Conservation (phyloP, 2,113 vertebrate species). For the Anthoscopus minutus region DNA sequence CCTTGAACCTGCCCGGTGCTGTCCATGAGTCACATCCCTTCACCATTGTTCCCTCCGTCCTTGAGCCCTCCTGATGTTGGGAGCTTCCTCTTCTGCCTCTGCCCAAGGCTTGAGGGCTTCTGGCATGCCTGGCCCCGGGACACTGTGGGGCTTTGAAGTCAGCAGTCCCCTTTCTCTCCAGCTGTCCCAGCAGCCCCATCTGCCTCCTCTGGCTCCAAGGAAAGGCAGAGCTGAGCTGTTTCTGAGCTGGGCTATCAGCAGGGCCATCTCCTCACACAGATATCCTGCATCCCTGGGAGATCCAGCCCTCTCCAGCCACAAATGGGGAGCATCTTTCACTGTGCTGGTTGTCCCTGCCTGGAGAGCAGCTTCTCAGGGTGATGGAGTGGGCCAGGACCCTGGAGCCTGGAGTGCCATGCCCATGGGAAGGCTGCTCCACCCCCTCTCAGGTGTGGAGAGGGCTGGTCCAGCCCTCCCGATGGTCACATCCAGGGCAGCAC, state of each 20-base stretch:
- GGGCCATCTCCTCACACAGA: not conserved
- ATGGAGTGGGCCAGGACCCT: not conserved
- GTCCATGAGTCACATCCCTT: constrained; percentile 63
- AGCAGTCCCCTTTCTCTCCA: not conserved
- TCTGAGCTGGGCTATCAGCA: not conserved
- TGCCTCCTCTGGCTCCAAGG: not conserved
- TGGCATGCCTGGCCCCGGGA: not conserved
- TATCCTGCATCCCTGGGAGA: not conserved
- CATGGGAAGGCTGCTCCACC: not conserved
- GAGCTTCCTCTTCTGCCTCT: constrained; percentile 56
- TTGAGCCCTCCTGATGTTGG: constrained; percentile 41
- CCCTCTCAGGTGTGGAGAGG: not conserved
- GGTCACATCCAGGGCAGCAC: not conserved
- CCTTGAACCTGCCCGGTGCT: constrained; percentile 38
- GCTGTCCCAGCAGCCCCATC: not conserved
- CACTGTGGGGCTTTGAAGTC: not conserved
- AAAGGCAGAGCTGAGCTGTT: not conserved
- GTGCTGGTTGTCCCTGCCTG: not conserved
- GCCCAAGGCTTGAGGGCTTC: not conserved
- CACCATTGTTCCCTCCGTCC: constrained; percentile 7
- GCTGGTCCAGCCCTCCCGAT: not conserved
- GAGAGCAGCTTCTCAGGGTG: not conserved
- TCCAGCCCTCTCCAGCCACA: not conserved
- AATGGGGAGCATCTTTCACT: not conserved
- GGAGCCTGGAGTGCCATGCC: not conserved